Percentiles rank a stretch among this genome's conserved stretches.
Conservation (phyloP, 1,140 invertebrate species). For the Teleopsis dalmanni region DNA sequence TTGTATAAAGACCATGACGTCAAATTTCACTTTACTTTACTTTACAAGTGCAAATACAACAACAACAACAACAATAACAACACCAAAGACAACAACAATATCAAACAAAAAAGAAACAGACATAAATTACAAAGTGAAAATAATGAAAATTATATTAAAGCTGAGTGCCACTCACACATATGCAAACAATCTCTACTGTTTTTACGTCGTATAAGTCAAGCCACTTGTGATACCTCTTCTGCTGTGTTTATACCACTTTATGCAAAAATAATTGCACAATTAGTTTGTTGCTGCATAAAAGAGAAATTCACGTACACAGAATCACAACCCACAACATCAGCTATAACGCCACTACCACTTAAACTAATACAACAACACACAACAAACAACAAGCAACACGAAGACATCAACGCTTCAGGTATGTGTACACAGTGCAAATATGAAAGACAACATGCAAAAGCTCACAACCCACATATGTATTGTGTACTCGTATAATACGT, state of each 20-base stretch:
- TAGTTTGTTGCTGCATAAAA: slow-evolving; percentile 30
- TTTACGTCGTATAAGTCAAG: slow-evolving; percentile 10
- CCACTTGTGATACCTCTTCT: slow-evolving; percentile 26
- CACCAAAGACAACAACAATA: too few relatives aligned
- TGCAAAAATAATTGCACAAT: slow-evolving; percentile 45
- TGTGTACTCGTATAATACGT: neutral
- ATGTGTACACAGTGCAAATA: neutral
- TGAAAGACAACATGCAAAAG: neutral
- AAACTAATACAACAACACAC: neutral
- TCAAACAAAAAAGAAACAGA: too few relatives aligned
- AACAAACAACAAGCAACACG: neutral
- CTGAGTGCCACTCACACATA: too few relatives aligned
- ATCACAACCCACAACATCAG: neutral
- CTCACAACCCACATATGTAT: neutral
- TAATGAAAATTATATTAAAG: too few relatives aligned
- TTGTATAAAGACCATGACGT: too few relatives aligned
- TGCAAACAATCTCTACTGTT: too few relatives aligned
- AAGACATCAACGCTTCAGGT: neutral
- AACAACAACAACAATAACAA: too few relatives aligned
- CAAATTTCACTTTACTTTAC: too few relatives aligned
- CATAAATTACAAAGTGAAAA: too few relatives aligned
- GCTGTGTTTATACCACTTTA: slow-evolving; percentile 44
- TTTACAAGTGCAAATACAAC: too few relatives aligned
- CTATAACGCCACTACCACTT: neutral
- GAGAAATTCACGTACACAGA: neutral